Evolutionary conservation across 2,888 invertebrate genomes (phyloP), one percentile per base, ranked within the genome.

Genomic region (Ophioninae sp.): DNA sequence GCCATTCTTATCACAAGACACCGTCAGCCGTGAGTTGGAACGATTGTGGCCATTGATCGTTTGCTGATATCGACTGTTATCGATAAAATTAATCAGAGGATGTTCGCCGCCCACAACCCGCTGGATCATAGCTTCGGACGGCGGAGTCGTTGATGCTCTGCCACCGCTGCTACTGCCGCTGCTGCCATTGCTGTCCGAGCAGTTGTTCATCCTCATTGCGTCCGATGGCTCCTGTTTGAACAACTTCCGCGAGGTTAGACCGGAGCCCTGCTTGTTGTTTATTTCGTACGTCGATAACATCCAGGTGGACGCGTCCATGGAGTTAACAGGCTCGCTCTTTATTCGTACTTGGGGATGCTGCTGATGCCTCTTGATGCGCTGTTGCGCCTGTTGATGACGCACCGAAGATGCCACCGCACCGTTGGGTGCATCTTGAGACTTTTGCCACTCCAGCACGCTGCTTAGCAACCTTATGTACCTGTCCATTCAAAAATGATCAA

Each of bases 381-480:
- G 82, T 17, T 71, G 72, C 61, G 58, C 65, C 17, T 81, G 64
- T 56, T 68, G 80, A 39, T 41, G 58, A 51, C 79, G 65, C 39
- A 73, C 44, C 37, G 37, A 23, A n/a, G 67, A 10, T 92, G 86
- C 37, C 91, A 85, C 30, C 78, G 39, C 30, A 39, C 67, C 61
- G n/a, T 59, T 65, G 13, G 87, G 91, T 17, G 87, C 88, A 8
- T 90, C 64, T 91, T 93, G 17, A 88, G 90, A 71, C 85, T 94
- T 96, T 93, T 98, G 98, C 97, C 98, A 99, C 89, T 98, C 97
- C 13, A 99, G 92, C 0, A 99, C 97, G 90, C 96, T 96, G 83
- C 96, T 96, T 37, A 99, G 94, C 0, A 99, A 94, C 72, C 96
- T 96, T 85, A 99, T 99, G 93, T 99, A 99, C 90, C 96, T 96